Evolutionary conservation across 2,888 invertebrate species (phyloP).

Genomic region (Eristalis intricaria): DNA sequence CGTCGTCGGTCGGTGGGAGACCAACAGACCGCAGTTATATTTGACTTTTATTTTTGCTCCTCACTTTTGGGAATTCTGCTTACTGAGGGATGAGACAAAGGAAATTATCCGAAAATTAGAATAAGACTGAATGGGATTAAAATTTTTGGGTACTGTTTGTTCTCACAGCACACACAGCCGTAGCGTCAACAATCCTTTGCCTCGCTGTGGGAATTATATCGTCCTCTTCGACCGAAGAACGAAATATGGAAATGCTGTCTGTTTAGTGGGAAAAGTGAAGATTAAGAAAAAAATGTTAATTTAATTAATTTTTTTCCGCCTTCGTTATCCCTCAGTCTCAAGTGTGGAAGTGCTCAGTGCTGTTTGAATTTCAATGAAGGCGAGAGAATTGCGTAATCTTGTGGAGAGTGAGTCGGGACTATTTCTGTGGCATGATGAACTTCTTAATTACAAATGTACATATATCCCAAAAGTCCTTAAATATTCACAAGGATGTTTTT

Average conservation of each 20-base stretch:
- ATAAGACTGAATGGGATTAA: constrained; percentile 64
- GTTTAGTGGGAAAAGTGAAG: constrained; percentile 34
- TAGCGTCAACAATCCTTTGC: constrained; percentile 55
- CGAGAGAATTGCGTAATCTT: constrained; percentile 4
- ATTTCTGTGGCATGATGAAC: background rate
- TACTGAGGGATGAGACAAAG: constrained; percentile 52
- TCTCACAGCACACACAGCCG: background rate
- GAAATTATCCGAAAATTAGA: constrained; percentile 68
- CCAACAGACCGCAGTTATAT: constrained; percentile 44
- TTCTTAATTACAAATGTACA: constrained; percentile 35
- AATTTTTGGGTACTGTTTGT: constrained; percentile 40
- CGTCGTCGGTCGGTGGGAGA: constrained; percentile 23
- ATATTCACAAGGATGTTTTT: constrained; percentile 26
- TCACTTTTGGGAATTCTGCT: constrained; percentile 37
- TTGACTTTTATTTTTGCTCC: constrained; percentile 15
- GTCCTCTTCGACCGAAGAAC: constrained; percentile 28
- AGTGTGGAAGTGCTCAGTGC: constrained; percentile 7
- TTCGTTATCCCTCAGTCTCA: background rate
- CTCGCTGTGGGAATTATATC: constrained; percentile 40
- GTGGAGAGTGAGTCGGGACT: background rate
- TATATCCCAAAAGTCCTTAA: background rate
- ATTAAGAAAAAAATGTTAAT: constrained; percentile 39
- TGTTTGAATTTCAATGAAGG: constrained; percentile 33
- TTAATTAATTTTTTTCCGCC: constrained; percentile 45
- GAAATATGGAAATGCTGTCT: constrained; percentile 52